Conservation (phyloP, 2,113 vertebrate genomes). For the Gopherus flavomarginatus region DNA sequence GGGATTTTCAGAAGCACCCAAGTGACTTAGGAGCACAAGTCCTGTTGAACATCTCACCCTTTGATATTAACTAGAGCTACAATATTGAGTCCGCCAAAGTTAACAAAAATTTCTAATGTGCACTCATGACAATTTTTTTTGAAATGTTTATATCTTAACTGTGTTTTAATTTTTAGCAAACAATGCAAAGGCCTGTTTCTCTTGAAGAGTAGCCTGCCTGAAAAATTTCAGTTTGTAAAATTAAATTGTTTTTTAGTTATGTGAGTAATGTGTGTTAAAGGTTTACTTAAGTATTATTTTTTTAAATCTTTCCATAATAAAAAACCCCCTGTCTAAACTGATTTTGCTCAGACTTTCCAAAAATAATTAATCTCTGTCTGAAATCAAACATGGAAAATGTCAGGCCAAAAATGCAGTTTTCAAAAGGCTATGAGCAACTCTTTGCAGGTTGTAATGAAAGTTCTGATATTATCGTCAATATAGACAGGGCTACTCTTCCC, state of each 20-base stretch:
- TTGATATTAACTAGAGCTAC: neutral
- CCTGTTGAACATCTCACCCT: neutral
- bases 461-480: neutral
- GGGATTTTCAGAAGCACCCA: neutral
- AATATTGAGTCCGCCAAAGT: neutral
- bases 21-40: neutral
- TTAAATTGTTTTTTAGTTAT: neutral
- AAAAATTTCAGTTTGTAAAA: neutral
- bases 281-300: neutral
- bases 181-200: neutral
- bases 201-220: neutral
- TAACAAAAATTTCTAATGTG: neutral
- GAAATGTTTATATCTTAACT: neutral
- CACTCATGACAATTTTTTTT: neutral
- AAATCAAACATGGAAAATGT: neutral
- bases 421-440: neutral
- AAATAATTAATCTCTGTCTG: neutral
- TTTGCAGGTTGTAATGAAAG: neutral
- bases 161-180: neutral
- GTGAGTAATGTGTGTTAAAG: neutral
- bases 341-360: neutral
- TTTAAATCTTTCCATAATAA: neutral
- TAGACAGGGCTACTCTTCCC: neutral
- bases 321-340: neutral
- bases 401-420: neutral